Base-by-base conservation (phyloP, 2,888 invertebrate genomes). In the Lasius fuliginosus region DNA sequence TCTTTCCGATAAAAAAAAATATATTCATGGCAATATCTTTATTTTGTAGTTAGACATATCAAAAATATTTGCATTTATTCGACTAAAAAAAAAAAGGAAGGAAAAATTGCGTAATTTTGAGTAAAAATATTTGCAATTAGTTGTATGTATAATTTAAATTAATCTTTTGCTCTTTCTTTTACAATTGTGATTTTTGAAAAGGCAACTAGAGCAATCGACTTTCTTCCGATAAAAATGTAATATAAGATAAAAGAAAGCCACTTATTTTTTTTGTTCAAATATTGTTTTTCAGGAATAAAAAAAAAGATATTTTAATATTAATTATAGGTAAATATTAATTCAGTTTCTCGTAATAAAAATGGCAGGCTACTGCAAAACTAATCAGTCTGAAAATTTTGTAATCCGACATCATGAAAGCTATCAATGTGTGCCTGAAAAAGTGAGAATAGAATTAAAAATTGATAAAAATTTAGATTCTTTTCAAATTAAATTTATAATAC, bases 231-330 rank as follows among this genome's bases (percentile, higher is more conserved):
- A 18, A 60, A 40, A 42, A 58, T 18, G 11, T 18, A 73, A 73
- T 73, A 69, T 53, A 18, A 18, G 6, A 40, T 40, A 73, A 73
- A 36, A 73, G 18, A 33, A 73, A 73, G 12, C 8, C 40, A 40
- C 0, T 6, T 18, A 18, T 9, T 42, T 46, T 46, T 62, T 62
- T 1, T n/a, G 12, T 46, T 23, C 8, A 30, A 18, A 33, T 9
- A 62, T 62, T 4, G 30, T 46, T 36, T 36, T 64, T 30, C 8
- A 74, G 6, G 27, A 73, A 42, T n/a, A 2, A 56, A 73, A 58
- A 58, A 73, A 56, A 73, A 56, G n/a, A 4, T 1, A 12, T 46
- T 1, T 40, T 11, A 46, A 46, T 33, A 1, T 30, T 3, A 12
- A 30, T 1, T 30, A 36, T 8, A 23, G 23, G 23, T 23, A 75